Base-by-base conservation (phyloP, 2,113 vertebrate species). In the Coryphaenoides rupestris region DNA sequence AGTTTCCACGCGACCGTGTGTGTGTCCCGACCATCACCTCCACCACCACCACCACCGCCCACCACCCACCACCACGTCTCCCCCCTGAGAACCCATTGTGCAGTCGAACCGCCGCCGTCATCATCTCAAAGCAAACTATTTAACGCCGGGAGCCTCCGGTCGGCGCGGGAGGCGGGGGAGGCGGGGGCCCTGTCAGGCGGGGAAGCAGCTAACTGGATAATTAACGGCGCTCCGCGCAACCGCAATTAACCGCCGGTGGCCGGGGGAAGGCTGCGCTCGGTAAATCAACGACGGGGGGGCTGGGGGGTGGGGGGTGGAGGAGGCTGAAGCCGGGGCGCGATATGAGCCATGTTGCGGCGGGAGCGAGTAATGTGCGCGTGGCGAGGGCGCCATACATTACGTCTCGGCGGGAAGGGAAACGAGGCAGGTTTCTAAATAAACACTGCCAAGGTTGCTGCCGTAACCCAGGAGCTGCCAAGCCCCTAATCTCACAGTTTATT, bases 371-470 rank as follows among this genome's bases (percentile, higher is more conserved):
- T 75, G 76, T 63, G 76, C 21, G 60, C 23, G 52, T 79, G 68
- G 79, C 68, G 72, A 79, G 77, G 74, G 63, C 61, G 33, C 68
- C 69, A 69, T 71, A 68, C 70, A 72, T 85, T 80, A 74, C 55
- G 75, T 67, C 64, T 69, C 70, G 65, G n/a, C n/a, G 60, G 52
- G n/a, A 59, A 73, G 78, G 76, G 68, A 84, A 78, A 80, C 75
- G 68, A 86, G 72, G 66, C 77, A 67, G 59, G 65, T 81, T 82
- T 83, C 77, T 72, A 80, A 81, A 80, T 85, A 85, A 85, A 85
- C 81, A 72, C 75, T 68, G 73, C 70, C 78, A 78, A 78, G 69
- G 75, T 73, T 70, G 75, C 74, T 63, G 72, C 70, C 67, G 75
- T 68, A 68, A 60, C 53, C 33, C 62, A 74, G 73, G 63, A 28